phyloP scores from a whole-genome alignment of 2,113 vertebrate species.

The Microtus richardsoni region DNA sequence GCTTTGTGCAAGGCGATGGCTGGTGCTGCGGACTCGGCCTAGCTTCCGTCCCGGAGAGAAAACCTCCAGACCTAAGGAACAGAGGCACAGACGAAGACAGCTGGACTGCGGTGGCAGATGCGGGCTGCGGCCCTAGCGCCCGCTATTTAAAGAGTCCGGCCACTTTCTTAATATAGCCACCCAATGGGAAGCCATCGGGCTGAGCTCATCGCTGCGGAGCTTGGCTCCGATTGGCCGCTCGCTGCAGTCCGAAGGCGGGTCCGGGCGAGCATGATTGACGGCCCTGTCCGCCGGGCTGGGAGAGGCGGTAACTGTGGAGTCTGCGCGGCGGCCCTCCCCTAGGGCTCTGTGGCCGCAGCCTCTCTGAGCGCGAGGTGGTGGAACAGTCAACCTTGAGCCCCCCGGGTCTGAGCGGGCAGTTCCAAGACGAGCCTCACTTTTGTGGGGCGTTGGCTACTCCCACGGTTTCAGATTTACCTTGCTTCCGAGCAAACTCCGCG shows the following conservation, averaged over 20 bases:
- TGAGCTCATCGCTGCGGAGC: conserved; percentile 89
- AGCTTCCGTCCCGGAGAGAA: not conserved
- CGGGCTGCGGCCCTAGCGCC: conserved; percentile 34
- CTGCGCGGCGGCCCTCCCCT: not conserved
- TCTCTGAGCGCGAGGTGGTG: fast-evolving
- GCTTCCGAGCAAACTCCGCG: not conserved
- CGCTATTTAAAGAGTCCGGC: conserved; percentile 92
- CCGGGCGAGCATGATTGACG: conserved; percentile 43
- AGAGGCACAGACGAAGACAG: fast-evolving
- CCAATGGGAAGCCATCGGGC: conserved; percentile 91
- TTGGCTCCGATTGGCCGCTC: conserved; percentile 84
- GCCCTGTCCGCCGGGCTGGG: conserved; percentile 45
- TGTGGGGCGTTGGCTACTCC: not conserved
- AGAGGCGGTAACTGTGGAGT: conserved; percentile 40
- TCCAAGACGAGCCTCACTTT: not conserved
- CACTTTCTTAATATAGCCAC: conserved; percentile 96
- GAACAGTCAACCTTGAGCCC: not conserved
- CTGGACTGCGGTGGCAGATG: conserved; percentile 46
- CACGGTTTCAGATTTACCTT: not conserved
- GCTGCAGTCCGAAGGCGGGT: conserved; percentile 50
- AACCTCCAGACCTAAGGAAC: not conserved
- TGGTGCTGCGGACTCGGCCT: not conserved
- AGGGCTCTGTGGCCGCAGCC: not conserved
- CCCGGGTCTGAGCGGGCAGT: not conserved
- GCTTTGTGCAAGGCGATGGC: conserved; percentile 72